Evolutionary conservation across 2,888 invertebrate species (phyloP).

Genomic region (Esperia sulphurella): DNA sequence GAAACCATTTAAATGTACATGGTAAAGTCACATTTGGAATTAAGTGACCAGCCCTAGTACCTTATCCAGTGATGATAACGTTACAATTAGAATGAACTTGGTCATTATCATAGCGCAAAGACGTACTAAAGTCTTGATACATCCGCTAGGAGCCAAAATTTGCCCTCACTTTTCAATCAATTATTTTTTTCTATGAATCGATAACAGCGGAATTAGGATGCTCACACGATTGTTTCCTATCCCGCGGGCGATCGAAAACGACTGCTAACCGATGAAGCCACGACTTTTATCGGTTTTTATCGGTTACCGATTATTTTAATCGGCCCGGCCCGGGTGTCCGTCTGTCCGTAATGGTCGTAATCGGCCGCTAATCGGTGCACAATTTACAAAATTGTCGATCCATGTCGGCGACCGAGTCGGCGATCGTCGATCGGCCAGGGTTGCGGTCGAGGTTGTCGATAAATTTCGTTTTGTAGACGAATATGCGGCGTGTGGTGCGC

Average conservation of each 20-base stretch:
- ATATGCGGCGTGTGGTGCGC: not conserved
- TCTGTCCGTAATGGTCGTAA: slow-evolving; percentile 75
- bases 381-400: slow-evolving; percentile 78
- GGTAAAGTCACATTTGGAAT: too few relatives aligned
- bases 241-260: slow-evolving; percentile 43
- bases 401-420: slow-evolving; percentile 71
- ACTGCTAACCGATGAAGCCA: slow-evolving; percentile 46
- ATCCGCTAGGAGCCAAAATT: not conserved
- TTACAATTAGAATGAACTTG: too few relatives aligned
- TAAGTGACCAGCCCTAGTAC: too few relatives aligned
- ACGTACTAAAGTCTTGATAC: too few relatives aligned
- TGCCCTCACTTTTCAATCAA: not conserved
- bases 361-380: slow-evolving; percentile 77
- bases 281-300: slow-evolving; percentile 71
- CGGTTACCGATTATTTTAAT: slow-evolving; percentile 78
- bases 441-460: slow-evolving; percentile 43
- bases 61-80: too few relatives aligned
- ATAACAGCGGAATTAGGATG: slow-evolving; percentile 22
- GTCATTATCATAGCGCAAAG: too few relatives aligned
- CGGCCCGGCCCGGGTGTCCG: slow-evolving; percentile 68
- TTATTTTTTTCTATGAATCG: slow-evolving; percentile 3
- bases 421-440: slow-evolving; percentile 55
- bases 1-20: too few relatives aligned
- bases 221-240: slow-evolving; percentile 32
- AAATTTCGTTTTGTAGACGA: not conserved